phyloP scores from a whole-genome alignment of 2,113 vertebrate species.

The Xyrauchen texanus region DNA sequence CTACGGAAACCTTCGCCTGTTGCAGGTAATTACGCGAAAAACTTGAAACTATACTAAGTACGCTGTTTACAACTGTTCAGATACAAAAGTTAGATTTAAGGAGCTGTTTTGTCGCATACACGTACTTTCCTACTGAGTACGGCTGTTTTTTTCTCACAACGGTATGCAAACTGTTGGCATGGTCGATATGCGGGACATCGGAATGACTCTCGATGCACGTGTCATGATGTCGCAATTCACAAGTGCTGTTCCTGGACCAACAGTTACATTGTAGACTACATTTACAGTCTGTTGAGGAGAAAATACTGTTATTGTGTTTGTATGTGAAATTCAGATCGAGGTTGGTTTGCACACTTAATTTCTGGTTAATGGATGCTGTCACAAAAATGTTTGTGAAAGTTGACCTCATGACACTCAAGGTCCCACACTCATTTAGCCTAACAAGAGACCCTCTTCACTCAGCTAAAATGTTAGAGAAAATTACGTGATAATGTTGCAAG shows the following conservation, averaged over 20 bases:
- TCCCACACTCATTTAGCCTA: too few relatives aligned
- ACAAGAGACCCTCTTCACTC: too few relatives aligned
- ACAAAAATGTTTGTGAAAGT: too few relatives aligned
- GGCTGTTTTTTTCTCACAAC: neutral
- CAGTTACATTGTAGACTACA: neutral
- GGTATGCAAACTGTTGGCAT: conserved; percentile 2
- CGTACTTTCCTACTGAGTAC: neutral
- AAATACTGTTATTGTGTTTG: too few relatives aligned
- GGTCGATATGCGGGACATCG: conserved; percentile 3
- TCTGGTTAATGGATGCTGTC: too few relatives aligned
- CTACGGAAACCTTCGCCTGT: conserved; percentile 93
- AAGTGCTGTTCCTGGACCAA: neutral
- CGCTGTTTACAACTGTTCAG: neutral
- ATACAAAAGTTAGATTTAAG: neutral
- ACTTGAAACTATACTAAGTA: neutral
- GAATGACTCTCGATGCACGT: conserved; percentile 19
- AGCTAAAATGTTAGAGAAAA: too few relatives aligned
- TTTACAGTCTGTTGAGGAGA: neutral
- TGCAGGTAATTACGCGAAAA: conserved; percentile 80
- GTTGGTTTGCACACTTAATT: too few relatives aligned
- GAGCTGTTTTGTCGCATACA: neutral
- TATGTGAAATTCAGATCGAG: too few relatives aligned
- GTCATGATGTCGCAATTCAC: neutral
- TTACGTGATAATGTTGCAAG: too few relatives aligned
- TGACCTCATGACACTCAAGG: too few relatives aligned